A percentile compares a stretch with the other conserved stretches of the same genome.
These are phyloP conservation scores for Lithobates pipiens DNA, from an alignment of 2,797 vertebrate genomes.

Conservation along the genomic window DNA sequence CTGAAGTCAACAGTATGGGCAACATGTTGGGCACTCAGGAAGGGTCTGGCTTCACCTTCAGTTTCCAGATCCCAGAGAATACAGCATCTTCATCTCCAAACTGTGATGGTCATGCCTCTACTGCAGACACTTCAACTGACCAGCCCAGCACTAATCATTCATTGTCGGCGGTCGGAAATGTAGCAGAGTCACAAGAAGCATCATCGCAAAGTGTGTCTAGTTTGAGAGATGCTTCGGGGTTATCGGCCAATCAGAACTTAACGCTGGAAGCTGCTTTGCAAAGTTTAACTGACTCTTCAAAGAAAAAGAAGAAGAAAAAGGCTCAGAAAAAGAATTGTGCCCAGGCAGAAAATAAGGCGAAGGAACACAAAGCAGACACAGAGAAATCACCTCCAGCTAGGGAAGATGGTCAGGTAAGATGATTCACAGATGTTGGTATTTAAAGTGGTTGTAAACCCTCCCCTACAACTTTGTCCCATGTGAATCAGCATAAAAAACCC, in stretches of 20 bases:
- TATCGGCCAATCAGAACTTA: not conserved
- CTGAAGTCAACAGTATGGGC: constrained; percentile 6
- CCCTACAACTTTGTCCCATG: too few relatives aligned
- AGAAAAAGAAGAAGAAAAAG: constrained; percentile 49
- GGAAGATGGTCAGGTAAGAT: constrained; percentile 2
- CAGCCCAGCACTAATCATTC: not conserved
- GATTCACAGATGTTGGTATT: not conserved
- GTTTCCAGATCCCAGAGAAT: constrained; percentile 73
- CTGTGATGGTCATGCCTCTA: not conserved
- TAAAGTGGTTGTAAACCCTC: too few relatives aligned
- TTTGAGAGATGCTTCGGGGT: not conserved
- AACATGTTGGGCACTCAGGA: constrained; percentile 51
- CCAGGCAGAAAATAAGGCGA: constrained; percentile 1
- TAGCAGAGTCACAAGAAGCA: not conserved
- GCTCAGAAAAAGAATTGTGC: not conserved
- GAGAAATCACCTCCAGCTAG: not conserved
- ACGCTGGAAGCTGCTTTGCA: not conserved
- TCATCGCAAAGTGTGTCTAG: not conserved
- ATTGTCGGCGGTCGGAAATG: not conserved
- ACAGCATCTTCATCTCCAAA: constrained; percentile 18
- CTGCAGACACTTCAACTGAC: not conserved
- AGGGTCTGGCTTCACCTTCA: constrained; percentile 74
- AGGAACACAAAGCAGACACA: not conserved
- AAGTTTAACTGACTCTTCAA: constrained; percentile 6
- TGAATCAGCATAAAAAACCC: too few relatives aligned